Evolutionary conservation across 1,140 invertebrate species (phyloP).

Genomic region (Elymnias hypermnestra): DNA sequence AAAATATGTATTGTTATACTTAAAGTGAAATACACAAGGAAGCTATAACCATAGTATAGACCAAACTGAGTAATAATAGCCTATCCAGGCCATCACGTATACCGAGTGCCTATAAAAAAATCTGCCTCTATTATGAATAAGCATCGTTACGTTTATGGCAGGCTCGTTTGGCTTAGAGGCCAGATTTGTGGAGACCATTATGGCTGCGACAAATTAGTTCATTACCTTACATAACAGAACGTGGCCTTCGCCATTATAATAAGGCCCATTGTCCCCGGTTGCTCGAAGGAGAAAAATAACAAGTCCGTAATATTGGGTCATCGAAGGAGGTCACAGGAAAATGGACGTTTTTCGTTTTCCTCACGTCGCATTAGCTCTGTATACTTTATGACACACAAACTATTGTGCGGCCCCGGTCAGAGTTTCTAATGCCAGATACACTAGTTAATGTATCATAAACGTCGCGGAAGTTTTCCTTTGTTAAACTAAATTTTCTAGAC

Average conservation of each 20-base stretch:
- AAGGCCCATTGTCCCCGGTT: conserved; percentile 15
- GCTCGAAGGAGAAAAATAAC: conserved; percentile 12
- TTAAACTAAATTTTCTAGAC: no score
- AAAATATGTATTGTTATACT: no score
- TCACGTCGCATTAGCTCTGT: conserved; percentile 23
- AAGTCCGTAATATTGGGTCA: conserved; percentile 18
- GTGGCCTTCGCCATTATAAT: conserved; percentile 26
- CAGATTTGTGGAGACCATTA: conserved; percentile 36
- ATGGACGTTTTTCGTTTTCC: conserved; percentile 21
- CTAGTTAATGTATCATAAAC: conserved; percentile 26
- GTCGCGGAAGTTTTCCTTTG: conserved; percentile 20
- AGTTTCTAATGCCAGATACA: conserved; percentile 21
- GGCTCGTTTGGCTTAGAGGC: conserved; percentile 26
- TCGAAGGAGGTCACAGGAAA: conserved; percentile 22
- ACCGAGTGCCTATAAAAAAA: conserved; percentile 6
- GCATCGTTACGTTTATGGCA: conserved; percentile 21
- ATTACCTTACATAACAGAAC: conserved; percentile 41
- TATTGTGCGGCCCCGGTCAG: conserved; percentile 22
- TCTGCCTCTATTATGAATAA: conserved; percentile 8
- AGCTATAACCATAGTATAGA: no score
- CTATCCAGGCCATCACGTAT: background rate
- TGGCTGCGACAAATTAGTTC: conserved; percentile 41
- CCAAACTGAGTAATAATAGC: no score
- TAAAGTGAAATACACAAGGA: no score
- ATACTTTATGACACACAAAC: conserved; percentile 29